Evolutionary conservation across 2,113 vertebrate species (phyloP).

Genomic region (Cochlearius cochlearius): DNA sequence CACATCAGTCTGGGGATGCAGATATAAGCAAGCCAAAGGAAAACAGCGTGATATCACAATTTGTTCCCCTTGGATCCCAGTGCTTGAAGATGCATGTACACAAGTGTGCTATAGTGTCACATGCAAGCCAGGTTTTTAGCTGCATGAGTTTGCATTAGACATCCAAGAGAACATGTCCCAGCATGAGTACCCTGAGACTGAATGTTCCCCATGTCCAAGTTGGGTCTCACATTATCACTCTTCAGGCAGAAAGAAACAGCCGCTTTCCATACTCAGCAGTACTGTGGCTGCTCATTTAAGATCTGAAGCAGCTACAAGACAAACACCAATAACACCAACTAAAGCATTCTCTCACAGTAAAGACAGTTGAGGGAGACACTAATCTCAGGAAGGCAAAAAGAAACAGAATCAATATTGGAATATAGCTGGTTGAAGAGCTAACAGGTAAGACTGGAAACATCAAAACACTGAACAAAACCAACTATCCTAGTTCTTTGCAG

Average conservation of each 20-base stretch:
- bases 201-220: not conserved
- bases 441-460: not conserved
- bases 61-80: too few relatives aligned
- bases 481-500: not conserved
- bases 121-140: not conserved
- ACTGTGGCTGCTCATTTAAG: not conserved
- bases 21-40: not conserved
- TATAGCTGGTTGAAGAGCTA: not conserved
- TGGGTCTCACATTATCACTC: not conserved
- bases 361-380: not conserved
- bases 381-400: not conserved
- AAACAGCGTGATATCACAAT: not conserved
- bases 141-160: not conserved
- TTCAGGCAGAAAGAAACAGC: not conserved
- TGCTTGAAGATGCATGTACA: too few relatives aligned
- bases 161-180: not conserved
- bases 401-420: not conserved
- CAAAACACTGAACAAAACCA: not conserved
- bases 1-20: not conserved
- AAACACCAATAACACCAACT: not conserved
- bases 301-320: not conserved
- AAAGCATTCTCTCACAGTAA: not conserved
- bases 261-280: not conserved
- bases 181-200: not conserved
- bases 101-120: not conserved